Percentiles rank a stretch among this genome's conserved stretches.
Conservation (phyloP, 2,888 invertebrate species). For the Melanophora roralis region DNA sequence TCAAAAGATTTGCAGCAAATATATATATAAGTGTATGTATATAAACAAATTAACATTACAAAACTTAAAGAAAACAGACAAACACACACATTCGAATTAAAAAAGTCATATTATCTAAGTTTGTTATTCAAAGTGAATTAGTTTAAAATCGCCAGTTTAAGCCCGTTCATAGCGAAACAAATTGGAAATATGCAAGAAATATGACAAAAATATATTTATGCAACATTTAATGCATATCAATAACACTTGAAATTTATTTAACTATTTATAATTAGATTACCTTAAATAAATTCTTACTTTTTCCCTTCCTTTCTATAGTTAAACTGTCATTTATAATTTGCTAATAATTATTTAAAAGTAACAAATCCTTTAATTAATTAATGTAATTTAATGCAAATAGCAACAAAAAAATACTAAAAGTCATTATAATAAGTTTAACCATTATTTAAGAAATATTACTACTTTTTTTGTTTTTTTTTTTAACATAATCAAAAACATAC, state of each 20-base stretch:
- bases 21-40: too few species aligned
- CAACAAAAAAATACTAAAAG: slow-evolving; percentile 73
- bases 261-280: too few species aligned
- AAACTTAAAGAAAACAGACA: slow-evolving; percentile 56
- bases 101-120: slow-evolving; percentile 24
- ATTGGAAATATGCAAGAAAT: slow-evolving; percentile 54
- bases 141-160: slow-evolving; percentile 76
- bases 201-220: slow-evolving; percentile 29
- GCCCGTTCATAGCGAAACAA: slow-evolving; percentile 61
- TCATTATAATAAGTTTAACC: slow-evolving; percentile 75
- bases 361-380: too few species aligned
- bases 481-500: slow-evolving; percentile 63
- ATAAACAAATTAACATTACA: slow-evolving; percentile 43
- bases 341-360: slow-evolving; percentile 45
- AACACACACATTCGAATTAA: slow-evolving; percentile 69
- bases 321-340: slow-evolving; percentile 54
- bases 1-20: slow-evolving; percentile 42
- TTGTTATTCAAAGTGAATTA: slow-evolving; percentile 54
- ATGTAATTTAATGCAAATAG: slow-evolving; percentile 71
- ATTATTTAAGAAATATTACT: slow-evolving; percentile 69
- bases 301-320: slow-evolving; percentile 46
- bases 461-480: slow-evolving; percentile 67
- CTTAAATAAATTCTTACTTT: slow-evolving; percentile 40
- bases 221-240: too few species aligned
- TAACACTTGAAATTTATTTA: too few species aligned